A percentile compares a stretch with the other conserved stretches of the same genome.
phyloP scores from a whole-genome alignment of 2,888 invertebrate genomes.

The Nephrocerus scutellatus region DNA sequence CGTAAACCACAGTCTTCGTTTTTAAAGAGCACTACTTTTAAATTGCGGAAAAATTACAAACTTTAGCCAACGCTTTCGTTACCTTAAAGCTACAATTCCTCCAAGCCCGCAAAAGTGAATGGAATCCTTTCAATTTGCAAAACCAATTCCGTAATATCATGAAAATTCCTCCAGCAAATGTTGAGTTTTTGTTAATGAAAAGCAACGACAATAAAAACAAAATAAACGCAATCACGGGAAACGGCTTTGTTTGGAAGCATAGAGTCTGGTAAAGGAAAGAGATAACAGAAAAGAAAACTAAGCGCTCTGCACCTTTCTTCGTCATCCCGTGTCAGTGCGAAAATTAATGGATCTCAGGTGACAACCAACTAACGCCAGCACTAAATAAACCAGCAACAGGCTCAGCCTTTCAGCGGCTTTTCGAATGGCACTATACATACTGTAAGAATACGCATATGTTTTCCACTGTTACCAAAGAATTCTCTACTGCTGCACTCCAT shows the following conservation, averaged over 20 bases:
- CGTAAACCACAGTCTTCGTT: too few species aligned
- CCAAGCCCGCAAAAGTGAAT: conserved; percentile 39
- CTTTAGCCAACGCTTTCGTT: neutral
- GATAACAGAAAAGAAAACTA: too few species aligned
- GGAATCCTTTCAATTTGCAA: conserved; percentile 43
- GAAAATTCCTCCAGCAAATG: conserved; percentile 43
- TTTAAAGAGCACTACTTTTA: too few species aligned
- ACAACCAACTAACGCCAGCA: too few species aligned
- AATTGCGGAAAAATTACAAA: neutral
- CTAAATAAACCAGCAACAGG: too few species aligned
- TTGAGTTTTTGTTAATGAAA: conserved; percentile 34
- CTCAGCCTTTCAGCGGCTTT: too few species aligned
- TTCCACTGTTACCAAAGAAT: conserved; percentile 8
- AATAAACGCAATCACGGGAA: conserved; percentile 1
- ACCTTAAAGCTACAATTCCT: conserved; percentile 4
- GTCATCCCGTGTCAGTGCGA: too few species aligned
- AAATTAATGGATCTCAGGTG: too few species aligned
- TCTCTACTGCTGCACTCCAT: too few species aligned
- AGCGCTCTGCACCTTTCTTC: too few species aligned
- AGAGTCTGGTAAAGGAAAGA: conserved; percentile 7
- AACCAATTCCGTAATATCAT: conserved; percentile 46
- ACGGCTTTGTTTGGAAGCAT: conserved; percentile 1
- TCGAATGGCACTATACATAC: too few species aligned
- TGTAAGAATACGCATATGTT: too few species aligned
- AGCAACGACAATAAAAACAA: conserved; percentile 2